Percentiles rank a stretch among this genome's conserved stretches.
Conservation (phyloP, 1,140 invertebrate genomes). For the Micrasema minimum region DNA sequence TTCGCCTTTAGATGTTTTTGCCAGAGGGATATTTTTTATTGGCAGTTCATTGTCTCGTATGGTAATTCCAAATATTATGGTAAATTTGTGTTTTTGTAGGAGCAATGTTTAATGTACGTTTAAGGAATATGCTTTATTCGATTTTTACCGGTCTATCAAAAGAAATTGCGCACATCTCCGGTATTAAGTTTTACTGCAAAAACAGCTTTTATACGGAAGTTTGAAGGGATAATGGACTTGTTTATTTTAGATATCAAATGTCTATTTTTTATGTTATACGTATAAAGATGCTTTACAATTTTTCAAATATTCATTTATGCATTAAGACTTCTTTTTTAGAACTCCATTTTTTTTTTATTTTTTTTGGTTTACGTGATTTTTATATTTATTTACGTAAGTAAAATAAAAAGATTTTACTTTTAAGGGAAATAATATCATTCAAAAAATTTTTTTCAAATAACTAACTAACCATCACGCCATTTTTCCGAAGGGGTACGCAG, state of each 20-base stretch:
- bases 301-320: too few relatives aligned
- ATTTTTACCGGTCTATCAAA: slow-evolving; percentile 27
- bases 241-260: not conserved
- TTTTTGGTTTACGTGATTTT: too few relatives aligned
- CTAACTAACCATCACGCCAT: too few relatives aligned
- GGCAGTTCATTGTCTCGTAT: slow-evolving; percentile 52
- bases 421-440: too few relatives aligned
- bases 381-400: too few relatives aligned
- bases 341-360: too few relatives aligned
- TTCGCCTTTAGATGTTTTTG: slow-evolving; percentile 44
- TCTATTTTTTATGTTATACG: not conserved
- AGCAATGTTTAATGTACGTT: slow-evolving; percentile 35
- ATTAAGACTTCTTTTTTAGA: too few relatives aligned
- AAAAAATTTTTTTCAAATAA: too few relatives aligned
- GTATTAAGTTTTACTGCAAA: slow-evolving; percentile 13
- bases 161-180: slow-evolving; percentile 6
- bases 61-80: slow-evolving; percentile 39
- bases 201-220: slow-evolving; percentile 15
- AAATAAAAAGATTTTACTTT: too few relatives aligned
- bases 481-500: too few relatives aligned
- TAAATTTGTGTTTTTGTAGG: slow-evolving; percentile 33
- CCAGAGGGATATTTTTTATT: slow-evolving; percentile 49
- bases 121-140: slow-evolving; percentile 31
- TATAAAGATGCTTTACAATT: too few relatives aligned
- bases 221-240: slow-evolving; percentile 2